Evolutionary conservation across 92 coral and sea anemone species (phyloP).

Genomic region (Palythoa heliodiscus): DNA sequence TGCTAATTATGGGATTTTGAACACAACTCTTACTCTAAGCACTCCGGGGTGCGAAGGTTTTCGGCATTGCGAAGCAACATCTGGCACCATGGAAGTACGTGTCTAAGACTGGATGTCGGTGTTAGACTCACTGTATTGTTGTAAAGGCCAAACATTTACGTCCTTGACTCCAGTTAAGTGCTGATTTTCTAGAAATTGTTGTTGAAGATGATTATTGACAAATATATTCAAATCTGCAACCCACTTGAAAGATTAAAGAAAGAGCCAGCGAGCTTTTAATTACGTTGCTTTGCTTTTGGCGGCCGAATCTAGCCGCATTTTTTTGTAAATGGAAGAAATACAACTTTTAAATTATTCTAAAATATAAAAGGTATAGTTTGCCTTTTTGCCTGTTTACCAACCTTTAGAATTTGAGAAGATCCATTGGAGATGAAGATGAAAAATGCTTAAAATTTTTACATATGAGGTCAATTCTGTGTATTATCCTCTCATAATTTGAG

Average conservation of each 20-base stretch:
- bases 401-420: neutral
- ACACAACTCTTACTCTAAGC: neutral
- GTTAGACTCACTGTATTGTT: neutral
- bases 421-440: neutral
- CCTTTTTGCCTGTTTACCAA: neutral
- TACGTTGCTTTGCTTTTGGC: neutral
- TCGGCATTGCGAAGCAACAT: neutral
- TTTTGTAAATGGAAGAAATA: neutral
- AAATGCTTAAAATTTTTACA: neutral
- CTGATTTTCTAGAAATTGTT: neutral
- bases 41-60: neutral
- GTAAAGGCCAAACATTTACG: neutral
- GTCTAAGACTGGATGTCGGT: neutral
- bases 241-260: neutral
- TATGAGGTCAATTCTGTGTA: neutral
- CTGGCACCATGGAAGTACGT: neutral
- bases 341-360: neutral
- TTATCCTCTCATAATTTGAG: neutral
- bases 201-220: neutral
- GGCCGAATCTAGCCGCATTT: neutral
- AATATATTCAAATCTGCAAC: neutral
- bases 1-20: slow-evolving; percentile 10
- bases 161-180: neutral
- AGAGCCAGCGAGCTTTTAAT: neutral
- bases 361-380: neutral